Conservation (phyloP, 2,888 invertebrate genomes). For the Uloborus plumipes region DNA sequence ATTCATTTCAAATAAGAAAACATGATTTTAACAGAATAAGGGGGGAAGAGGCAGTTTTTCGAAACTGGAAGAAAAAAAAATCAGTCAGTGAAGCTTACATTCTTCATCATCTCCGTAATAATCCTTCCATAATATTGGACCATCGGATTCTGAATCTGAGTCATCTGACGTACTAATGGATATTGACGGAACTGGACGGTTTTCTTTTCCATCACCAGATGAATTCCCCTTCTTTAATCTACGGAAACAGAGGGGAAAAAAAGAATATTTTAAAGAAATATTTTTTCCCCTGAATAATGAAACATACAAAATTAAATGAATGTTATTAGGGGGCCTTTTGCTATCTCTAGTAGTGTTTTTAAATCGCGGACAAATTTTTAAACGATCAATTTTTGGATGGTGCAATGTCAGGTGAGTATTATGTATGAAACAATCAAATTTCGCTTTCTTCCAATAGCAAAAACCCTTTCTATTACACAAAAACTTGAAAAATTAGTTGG, state of each 20-base stretch:
- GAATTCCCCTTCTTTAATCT: slow-evolving; percentile 32
- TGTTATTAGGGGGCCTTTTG: too few species aligned
- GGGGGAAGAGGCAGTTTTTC: background rate
- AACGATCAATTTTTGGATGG: too few species aligned
- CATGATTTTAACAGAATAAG: too few species aligned
- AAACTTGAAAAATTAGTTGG: too few species aligned
- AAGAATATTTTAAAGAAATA: background rate
- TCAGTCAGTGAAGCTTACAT: slow-evolving; percentile 51
- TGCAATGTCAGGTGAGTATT: too few species aligned
- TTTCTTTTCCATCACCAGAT: slow-evolving; percentile 78
- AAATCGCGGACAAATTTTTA: too few species aligned
- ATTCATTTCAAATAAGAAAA: too few species aligned
- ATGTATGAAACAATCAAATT: too few species aligned
- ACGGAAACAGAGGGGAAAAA: background rate
- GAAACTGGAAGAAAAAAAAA: background rate
- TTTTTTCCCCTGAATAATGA: background rate
- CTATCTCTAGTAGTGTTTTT: too few species aligned
- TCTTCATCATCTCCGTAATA: slow-evolving; percentile 76
- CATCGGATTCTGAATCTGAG: slow-evolving; percentile 67
- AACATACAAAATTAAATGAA: background rate
- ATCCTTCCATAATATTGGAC: slow-evolving; percentile 80
- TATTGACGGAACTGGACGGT: slow-evolving; percentile 66
- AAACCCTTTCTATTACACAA: too few species aligned
- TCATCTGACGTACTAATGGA: slow-evolving; percentile 56
- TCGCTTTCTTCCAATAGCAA: too few species aligned